A percentile compares a stretch with the other conserved stretches of the same genome.
Evolutionary conservation across 2,113 vertebrate genomes (phyloP).

Genomic region (Dendrocopos noguchii): DNA sequence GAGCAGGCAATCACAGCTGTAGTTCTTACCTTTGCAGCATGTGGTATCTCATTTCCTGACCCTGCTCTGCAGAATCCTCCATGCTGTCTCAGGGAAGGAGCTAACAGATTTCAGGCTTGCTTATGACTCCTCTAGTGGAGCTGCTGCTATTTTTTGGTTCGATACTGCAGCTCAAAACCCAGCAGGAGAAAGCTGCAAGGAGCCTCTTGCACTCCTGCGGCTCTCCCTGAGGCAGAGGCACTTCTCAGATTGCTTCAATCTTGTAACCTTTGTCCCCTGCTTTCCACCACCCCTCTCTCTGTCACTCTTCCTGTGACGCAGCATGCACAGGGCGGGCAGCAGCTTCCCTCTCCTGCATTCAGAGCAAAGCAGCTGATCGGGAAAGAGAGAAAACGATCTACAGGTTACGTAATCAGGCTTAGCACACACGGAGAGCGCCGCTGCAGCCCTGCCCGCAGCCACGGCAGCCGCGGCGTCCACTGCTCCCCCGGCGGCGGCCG

Average conservation of each 20-base stretch:
- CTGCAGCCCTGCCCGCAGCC: neutral
- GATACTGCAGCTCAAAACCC: conserved; percentile 3
- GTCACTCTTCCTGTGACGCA: conserved; percentile 16
- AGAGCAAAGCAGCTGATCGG: conserved; percentile 6
- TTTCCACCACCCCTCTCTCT: neutral
- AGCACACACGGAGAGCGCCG: neutral
- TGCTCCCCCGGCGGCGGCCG: neutral
- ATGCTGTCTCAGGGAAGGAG: conserved; percentile 53
- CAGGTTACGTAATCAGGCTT: conserved; percentile 22
- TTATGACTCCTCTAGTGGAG: neutral
- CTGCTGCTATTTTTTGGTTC: neutral
- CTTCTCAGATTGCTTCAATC: neutral
- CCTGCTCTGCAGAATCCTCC: conserved; percentile 67
- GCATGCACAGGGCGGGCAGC: neutral
- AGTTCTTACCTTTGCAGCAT: conserved; percentile 78
- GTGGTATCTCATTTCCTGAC: conserved; percentile 74
- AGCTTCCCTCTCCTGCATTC: neutral
- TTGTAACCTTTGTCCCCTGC: conserved; percentile 49
- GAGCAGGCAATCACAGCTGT: rapidly evolving
- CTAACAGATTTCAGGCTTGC: neutral
- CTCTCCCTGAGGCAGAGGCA: neutral
- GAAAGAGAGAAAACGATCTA: neutral
- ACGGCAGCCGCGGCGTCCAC: neutral
- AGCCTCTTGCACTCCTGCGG: neutral
- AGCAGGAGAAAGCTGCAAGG: neutral